Conservation (phyloP, 2,113 vertebrate species). For the Ploceus nigricollis region DNA sequence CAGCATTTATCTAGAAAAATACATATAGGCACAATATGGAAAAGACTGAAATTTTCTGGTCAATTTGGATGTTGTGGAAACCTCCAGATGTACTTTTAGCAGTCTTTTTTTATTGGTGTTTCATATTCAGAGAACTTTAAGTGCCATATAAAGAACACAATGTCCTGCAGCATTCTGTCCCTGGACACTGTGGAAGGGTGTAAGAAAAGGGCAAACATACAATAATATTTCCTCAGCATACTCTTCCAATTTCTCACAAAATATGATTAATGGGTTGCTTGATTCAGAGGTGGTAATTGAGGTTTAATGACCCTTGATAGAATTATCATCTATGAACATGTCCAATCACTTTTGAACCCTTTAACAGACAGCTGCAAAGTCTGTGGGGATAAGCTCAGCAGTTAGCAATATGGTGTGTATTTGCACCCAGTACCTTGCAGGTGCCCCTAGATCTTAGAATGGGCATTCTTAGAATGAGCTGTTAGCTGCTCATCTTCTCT, state of each 20-base stretch:
- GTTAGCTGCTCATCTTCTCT: background rate
- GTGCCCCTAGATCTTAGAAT: background rate
- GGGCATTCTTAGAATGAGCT: background rate
- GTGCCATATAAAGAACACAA: background rate
- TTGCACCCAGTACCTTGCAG: background rate
- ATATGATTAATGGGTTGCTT: conserved; percentile 4
- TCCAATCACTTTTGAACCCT: background rate
- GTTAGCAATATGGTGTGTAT: conserved; percentile 22
- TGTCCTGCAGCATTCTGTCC: background rate
- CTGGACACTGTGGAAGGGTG: background rate
- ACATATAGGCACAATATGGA: background rate
- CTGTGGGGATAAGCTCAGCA: background rate
- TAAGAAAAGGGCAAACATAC: conserved; percentile 9
- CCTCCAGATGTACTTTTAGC: background rate
- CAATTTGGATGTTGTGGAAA: background rate
- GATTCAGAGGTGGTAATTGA: background rate
- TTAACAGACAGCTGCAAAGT: background rate
- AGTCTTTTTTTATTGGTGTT: background rate
- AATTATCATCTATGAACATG: background rate
- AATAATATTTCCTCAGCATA: background rate
- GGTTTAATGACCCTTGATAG: conserved; percentile 34
- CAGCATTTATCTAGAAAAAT: background rate
- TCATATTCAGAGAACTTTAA: background rate
- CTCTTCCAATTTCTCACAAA: background rate
- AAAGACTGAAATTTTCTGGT: background rate